Evolutionary conservation across 2,797 vertebrate species (phyloP).

Genomic region (Chaetophractus vellerosus): DNA sequence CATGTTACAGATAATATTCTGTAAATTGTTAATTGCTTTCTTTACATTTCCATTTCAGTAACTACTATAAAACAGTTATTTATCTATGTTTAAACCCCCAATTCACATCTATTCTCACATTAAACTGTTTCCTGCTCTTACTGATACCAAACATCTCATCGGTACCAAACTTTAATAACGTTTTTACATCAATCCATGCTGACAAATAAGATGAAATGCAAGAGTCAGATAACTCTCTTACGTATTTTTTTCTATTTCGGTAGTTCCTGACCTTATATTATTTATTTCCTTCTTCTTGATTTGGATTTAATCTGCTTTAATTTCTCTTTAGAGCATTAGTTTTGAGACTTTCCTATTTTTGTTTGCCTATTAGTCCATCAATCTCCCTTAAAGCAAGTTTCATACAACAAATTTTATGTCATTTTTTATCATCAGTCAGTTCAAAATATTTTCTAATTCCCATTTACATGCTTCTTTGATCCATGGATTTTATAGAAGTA

Average conservation of each 20-base stretch:
- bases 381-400: not conserved
- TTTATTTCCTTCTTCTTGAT: not conserved
- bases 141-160: slow-evolving; percentile 84
- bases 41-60: slow-evolving; percentile 89
- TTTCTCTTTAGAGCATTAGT: not conserved
- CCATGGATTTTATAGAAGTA: not conserved
- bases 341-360: not conserved
- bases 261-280: slow-evolving; percentile 22
- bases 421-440: not conserved
- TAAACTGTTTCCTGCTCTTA: slow-evolving; percentile 89
- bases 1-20: slow-evolving; percentile 84
- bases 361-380: not conserved
- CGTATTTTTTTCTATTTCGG: slow-evolving; percentile 10
- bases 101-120: slow-evolving; percentile 90
- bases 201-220: slow-evolving; percentile 90
- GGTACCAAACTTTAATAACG: slow-evolving; percentile 88
- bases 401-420: not conserved
- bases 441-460: not conserved
- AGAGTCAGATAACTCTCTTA: slow-evolving; percentile 84
- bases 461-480: not conserved
- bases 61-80: slow-evolving; percentile 86
- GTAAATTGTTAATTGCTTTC: slow-evolving; percentile 87
- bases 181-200: slow-evolving; percentile 91
- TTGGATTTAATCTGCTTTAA: not conserved
- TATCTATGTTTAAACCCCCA: slow-evolving; percentile 89